These are phyloP conservation scores for Hydrozoanthus gracilis DNA, from an alignment of 92 coral and sea anemone species.

Conservation along the genomic window DNA sequence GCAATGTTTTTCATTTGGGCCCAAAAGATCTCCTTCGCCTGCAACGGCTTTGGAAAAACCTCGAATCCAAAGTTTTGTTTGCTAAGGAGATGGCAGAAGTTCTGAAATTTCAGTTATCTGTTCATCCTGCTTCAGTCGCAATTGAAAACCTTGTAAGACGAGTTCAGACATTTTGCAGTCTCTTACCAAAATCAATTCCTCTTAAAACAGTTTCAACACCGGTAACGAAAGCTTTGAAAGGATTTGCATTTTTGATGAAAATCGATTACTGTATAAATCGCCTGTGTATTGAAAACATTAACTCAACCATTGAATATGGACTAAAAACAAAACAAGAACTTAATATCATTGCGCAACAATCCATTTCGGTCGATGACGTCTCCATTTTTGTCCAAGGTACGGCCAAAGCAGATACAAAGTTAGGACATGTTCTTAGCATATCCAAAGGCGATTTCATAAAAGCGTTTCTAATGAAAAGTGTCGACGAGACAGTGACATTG, in stretches of 20 bases:
- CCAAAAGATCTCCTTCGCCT: not conserved
- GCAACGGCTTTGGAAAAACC: not conserved
- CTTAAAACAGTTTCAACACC: not conserved
- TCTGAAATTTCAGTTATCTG: not conserved
- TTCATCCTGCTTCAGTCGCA: not conserved
- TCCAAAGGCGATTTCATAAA: not conserved
- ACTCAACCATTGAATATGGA: conserved; percentile 17
- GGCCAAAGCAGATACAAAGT: not conserved
- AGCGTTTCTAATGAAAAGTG: not conserved
- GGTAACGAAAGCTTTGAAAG: not conserved
- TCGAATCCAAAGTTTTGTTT: conserved; percentile 9
- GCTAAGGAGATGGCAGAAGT: not conserved
- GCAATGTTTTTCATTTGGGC: not conserved
- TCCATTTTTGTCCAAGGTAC: not conserved
- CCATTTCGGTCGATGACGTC: not conserved
- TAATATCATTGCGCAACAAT: not conserved
- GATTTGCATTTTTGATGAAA: conserved; percentile 6
- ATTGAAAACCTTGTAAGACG: not conserved
- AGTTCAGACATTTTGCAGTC: not conserved
- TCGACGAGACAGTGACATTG: not conserved
- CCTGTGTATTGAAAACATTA: conserved; percentile 7
- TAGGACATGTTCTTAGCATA: conserved; percentile 20
- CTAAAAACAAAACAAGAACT: not conserved
- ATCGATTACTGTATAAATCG: conserved; percentile 5
- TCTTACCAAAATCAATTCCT: not conserved